Evolutionary conservation across 1,140 invertebrate genomes (phyloP), one percentile per base, ranked within the genome.

Genomic region (Conus betulinus): DNA sequence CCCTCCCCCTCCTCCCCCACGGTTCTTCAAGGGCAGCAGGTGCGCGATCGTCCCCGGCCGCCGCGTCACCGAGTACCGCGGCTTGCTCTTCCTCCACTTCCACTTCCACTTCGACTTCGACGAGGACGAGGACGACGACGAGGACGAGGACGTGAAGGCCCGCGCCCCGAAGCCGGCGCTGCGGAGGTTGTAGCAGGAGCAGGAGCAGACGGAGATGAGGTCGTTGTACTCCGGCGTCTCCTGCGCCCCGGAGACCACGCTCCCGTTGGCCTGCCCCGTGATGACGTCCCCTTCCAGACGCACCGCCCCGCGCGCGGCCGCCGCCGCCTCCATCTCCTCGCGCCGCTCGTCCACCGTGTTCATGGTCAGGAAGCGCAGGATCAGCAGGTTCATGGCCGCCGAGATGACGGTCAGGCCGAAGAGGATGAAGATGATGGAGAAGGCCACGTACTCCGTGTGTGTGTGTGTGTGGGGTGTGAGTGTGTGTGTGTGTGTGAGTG

Each of bases 381-480:
- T 99, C 88, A 99, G 96, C 90, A 99, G 96, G 96, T 99, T 99
- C 95, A 99, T 97, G 89, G 98, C 99, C 85, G 99, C 99, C 87
- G 99, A 99, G 76, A 99, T 98, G 88, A 99, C 99, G n/a, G 99
- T 99, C 94, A 99, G 97, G 74, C 99, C 99, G 95, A 99, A 99
- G 76, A 99, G 97, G 93, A 99, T 99, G 96, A 99, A 99, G 93
- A 99, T 98, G 87, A 99, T 96, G 90, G 98, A 98, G 95, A 99
- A 99, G 96, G 98, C 98, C 13, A 97, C 97, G 93, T 96, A 97
- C 91, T n/a, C n/a, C n/a, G n/a, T n/a, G n/a, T n/a, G n/a, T n/a
- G n/a, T n/a, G n/a, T n/a, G n/a, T n/a, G n/a, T n/a, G n/a, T n/a
- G n/a, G n/a, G n/a, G n/a, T n/a, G n/a, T n/a, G n/a, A n/a, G n/a